Evolutionary conservation across 2,797 vertebrate genomes (phyloP), one percentile per base, ranked within the genome.

Genomic region (Loriculus beryllinus): DNA sequence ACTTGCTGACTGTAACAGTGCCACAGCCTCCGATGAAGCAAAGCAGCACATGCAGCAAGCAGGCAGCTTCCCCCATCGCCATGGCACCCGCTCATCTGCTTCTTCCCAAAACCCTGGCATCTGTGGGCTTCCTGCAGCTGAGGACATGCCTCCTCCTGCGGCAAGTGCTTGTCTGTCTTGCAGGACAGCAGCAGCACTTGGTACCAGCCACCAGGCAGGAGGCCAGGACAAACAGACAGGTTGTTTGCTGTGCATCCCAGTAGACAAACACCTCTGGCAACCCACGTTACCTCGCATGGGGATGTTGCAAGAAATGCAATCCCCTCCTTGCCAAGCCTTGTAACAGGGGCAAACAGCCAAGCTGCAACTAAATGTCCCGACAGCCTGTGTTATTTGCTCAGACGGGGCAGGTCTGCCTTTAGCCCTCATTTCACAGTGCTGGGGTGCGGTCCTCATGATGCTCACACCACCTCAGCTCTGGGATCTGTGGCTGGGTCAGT

Each of bases 1-100:
- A 6, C 28, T 31, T 60, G 26, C 37, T 0, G 2, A 15, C 37
- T 42, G 37, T 0, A 1, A 28, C 1, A 4, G 47, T 0, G 1
- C 82, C 64, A 57, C 48, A 56, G 87, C 35, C 14, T 42, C 2
- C 1, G 28, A 1, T 0, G 0, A 57, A 49, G 56, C 1, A 1
- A 15, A 49, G 74, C 14, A 12, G 69, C 37, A 42, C 18, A 39
- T 1, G 20, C 51, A 40, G 33, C 0, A 3, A 74, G 57, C 2
- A 3, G 63, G 37, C 0, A 0, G 65, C 56, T 85, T 33, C 69
- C 67, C 37, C 14, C 17, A 9, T 10, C 2, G 3, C 56, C 2
- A 1, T 1, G 2, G 40, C 64, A 60, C 31, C 68, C 22, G 28
- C 85, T 60, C 1, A 4, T 35, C 56, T 57, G 18, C 60, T 48